Conservation (phyloP, 2,113 vertebrate species). For the Neogale vison region DNA sequence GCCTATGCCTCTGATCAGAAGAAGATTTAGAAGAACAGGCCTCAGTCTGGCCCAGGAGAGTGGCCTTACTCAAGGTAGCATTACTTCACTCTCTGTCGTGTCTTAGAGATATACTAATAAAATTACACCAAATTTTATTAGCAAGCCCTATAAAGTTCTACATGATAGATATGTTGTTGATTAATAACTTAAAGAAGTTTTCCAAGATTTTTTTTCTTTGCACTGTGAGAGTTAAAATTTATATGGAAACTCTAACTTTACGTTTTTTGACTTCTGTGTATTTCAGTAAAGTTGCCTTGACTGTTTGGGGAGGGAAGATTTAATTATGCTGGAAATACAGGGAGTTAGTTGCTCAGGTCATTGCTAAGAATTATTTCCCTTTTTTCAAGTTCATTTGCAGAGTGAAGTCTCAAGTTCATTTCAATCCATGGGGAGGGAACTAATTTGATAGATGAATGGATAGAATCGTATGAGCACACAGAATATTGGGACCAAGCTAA, state of each 20-base stretch:
- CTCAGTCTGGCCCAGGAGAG: neutral
- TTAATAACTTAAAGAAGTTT: neutral
- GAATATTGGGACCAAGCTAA: neutral
- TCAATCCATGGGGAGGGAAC: neutral
- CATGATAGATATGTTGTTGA: neutral
- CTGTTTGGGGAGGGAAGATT: neutral
- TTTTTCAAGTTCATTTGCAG: neutral
- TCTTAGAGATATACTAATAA: constrained; percentile 16
- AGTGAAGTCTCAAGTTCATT: too few species aligned
- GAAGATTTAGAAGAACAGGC: neutral
- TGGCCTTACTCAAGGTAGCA: too few species aligned
- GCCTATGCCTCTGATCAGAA: neutral
- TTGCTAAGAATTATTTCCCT: neutral
- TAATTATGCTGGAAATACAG: constrained; percentile 22
- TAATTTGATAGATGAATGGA: neutral
- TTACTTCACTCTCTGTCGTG: neutral
- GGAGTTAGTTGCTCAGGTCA: neutral
- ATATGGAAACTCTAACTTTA: constrained; percentile 22
- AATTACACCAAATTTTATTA: constrained; percentile 2
- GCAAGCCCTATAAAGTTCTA: neutral
- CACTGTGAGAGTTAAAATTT: constrained; percentile 8
- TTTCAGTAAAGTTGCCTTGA: constrained; percentile 39
- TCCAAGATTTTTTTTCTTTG: neutral
- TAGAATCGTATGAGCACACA: neutral
- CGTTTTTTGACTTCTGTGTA: constrained; percentile 23